Conservation (phyloP, 2,113 vertebrate genomes). For the Baryphthengus martii region DNA sequence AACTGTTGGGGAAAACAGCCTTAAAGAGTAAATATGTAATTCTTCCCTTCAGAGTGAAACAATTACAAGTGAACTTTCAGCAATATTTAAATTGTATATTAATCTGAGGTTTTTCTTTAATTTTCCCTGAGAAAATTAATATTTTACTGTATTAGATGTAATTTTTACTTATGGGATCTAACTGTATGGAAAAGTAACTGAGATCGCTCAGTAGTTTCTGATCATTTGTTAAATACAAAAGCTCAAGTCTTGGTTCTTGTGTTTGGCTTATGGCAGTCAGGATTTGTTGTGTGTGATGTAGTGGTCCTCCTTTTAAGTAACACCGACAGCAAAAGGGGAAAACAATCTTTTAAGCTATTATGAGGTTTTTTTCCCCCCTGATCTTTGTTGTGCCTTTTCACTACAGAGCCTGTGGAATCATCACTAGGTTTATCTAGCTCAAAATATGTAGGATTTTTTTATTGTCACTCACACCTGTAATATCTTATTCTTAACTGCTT, state of each 20-base stretch:
- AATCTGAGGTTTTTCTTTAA: not conserved
- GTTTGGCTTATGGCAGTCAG: not conserved
- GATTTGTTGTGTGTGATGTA: not conserved
- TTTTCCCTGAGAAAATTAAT: not conserved
- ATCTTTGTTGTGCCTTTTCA: not conserved
- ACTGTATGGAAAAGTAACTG: slow-evolving; percentile 2
- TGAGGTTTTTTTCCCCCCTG: not conserved
- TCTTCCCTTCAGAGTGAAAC: not conserved
- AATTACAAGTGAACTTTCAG: not conserved
- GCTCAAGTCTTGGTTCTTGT: not conserved
- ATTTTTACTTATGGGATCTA: slow-evolving; percentile 27
- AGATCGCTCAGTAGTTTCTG: not conserved
- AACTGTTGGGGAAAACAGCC: not conserved
- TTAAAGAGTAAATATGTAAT: not conserved
- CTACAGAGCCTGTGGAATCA: not conserved
- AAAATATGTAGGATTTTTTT: not conserved
- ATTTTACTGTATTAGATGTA: not conserved
- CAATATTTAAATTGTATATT: not conserved
- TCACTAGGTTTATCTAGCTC: not conserved
- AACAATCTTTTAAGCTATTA: not conserved
- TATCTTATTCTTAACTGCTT: not conserved
- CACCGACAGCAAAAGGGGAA: not conserved
- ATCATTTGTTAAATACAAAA: not conserved
- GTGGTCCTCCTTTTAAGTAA: not conserved
- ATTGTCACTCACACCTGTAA: not conserved